Evolutionary conservation across 2,888 invertebrate genomes (phyloP), one percentile per base, ranked within the genome.

Genomic region (Protodeltote pygarga): DNA sequence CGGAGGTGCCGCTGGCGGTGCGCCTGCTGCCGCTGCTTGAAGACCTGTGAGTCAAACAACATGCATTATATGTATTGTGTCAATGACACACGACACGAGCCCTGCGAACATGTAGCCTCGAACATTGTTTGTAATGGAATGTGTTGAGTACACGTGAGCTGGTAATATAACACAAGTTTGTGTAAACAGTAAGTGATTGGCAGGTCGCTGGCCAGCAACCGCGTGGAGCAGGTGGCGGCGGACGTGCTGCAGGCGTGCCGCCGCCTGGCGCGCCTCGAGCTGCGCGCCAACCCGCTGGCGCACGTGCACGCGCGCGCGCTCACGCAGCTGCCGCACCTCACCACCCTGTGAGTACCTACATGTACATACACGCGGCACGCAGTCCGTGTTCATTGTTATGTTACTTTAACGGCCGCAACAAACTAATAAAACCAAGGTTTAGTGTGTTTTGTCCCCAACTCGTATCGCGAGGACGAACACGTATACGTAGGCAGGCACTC

Each of bases 21-120:
- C 93, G 93, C 61, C 94, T 95, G 81, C 93, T 97, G 80, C 93
- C 94, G 37, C 93, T 94, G 75, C 94, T 98, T 5, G 95, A 96
- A 79, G 97, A 97, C 87, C 90, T 98, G 98, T 98, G 93, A 97
- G 97, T n/a, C n/a, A n/a, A n/a, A n/a, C n/a, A n/a, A n/a, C n/a
- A n/a, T n/a, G n/a, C n/a, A n/a, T n/a, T n/a, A n/a, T n/a, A n/a
- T n/a, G n/a, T n/a, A n/a, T n/a, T n/a, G n/a, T n/a, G n/a, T n/a
- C n/a, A n/a, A n/a, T n/a, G n/a, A n/a, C n/a, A n/a, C n/a, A n/a
- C n/a, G n/a, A n/a, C n/a, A n/a, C n/a, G n/a, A n/a, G n/a, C n/a
- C n/a, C n/a, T n/a, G n/a, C n/a, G n/a, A n/a, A n/a, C n/a, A n/a
- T n/a, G n/a, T n/a, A n/a, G n/a, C n/a, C n/a, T n/a, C n/a, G n/a